Conservation (phyloP, 2,797 vertebrate genomes). For the Gobio occitaniae region DNA sequence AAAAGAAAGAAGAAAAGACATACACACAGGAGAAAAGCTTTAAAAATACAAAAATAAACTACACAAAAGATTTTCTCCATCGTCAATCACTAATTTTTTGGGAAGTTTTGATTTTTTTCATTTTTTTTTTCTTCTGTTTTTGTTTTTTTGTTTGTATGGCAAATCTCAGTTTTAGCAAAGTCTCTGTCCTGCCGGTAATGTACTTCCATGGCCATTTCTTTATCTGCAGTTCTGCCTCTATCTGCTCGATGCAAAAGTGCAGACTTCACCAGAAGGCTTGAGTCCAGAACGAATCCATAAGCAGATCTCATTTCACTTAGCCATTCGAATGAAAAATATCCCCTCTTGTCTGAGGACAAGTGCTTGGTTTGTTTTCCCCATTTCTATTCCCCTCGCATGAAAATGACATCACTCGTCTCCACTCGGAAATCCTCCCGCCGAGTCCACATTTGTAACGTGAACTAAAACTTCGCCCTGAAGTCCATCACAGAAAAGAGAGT, state of each 20-base stretch:
- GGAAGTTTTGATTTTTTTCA: conserved; percentile 66
- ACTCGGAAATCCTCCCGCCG: conserved; percentile 59
- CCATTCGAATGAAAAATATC: conserved; percentile 69
- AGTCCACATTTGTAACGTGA: conserved; percentile 67
- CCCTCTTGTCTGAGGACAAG: conserved; percentile 78
- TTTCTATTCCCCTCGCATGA: conserved; percentile 68
- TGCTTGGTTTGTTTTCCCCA: conserved; percentile 76
- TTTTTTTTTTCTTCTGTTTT: conserved; percentile 44
- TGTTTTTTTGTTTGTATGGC: conserved; percentile 67
- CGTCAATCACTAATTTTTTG: conserved; percentile 79
- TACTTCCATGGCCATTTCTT: conserved; percentile 62
- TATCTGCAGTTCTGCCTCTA: conserved; percentile 60
- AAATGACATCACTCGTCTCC: conserved; percentile 59
- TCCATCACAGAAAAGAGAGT: conserved; percentile 63
- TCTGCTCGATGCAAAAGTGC: conserved; percentile 73
- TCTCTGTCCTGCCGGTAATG: conserved; percentile 72
- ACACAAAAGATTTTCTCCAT: conserved; percentile 80
- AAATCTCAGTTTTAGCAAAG: conserved; percentile 78
- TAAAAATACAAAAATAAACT: conserved; percentile 89
- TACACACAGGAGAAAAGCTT: conserved; percentile 75
- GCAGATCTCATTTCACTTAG: conserved; percentile 73
- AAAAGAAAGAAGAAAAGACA: conserved; percentile 78
- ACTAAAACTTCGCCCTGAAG: conserved; percentile 73
- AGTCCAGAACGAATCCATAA: conserved; percentile 73
- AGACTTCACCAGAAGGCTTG: conserved; percentile 74